Percentiles rank a stretch among this genome's conserved stretches.
Conservation (phyloP, 2,797 vertebrate genomes). For the Apodemus agrarius region DNA sequence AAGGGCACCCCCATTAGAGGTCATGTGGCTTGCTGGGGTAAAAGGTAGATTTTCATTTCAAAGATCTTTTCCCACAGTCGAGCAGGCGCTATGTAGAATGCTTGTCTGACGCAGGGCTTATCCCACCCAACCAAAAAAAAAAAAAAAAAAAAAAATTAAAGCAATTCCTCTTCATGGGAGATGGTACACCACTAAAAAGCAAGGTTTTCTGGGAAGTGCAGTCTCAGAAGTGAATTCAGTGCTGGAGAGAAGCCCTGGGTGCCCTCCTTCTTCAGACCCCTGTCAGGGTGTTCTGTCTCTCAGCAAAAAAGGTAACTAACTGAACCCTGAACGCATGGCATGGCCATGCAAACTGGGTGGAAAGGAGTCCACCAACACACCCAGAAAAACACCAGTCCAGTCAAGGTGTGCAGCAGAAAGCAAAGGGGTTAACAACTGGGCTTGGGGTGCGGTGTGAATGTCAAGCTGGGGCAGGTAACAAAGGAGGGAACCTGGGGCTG, state of each 20-base stretch:
- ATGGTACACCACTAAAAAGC: background rate
- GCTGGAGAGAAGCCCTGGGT: background rate
- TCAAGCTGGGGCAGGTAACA: background rate
- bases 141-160: background rate
- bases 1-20: background rate
- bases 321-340: background rate
- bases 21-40: too few relatives aligned
- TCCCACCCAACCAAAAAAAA: background rate
- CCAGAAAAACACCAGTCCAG: background rate
- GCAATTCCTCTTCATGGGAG: background rate
- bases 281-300: background rate
- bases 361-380: background rate
- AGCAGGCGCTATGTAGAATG: background rate
- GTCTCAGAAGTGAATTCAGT: background rate
- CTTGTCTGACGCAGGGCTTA: background rate
- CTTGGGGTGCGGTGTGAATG: background rate
- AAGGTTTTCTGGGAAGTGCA: conserved; percentile 10
- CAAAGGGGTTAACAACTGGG: background rate
- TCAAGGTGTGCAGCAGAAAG: background rate
- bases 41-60: background rate
- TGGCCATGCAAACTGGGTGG: background rate
- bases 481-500: background rate
- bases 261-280: background rate
- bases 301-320: background rate
- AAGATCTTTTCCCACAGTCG: background rate